Evolutionary conservation across 2,888 invertebrate genomes (phyloP), one percentile per base, ranked within the genome.

Genomic region (Leptura quadrifasciata): DNA sequence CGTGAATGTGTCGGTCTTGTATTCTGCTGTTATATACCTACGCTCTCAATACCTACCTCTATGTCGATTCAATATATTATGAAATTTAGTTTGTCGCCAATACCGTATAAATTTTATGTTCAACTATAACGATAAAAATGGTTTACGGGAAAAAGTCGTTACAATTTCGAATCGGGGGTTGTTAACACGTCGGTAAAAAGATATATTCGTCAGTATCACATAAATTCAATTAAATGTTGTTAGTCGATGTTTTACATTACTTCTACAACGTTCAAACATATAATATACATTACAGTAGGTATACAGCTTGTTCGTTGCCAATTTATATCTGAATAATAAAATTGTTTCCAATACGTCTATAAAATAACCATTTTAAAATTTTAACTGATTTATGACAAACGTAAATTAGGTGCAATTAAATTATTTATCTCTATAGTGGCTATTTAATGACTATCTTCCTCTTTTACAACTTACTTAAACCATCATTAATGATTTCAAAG

Each of bases 121-220:
- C 60, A 47, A 24, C 61, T 47, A 31, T 52, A 75, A 65, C 76
- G 74, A 79, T 77, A 72, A 77, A 76, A 77, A 72, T 72, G 54
- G 52, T 76, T 75, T 71, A 74, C 73, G 63, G 70, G 35, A 61
- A 72, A 79, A 74, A 73, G 63, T 63, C 72, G 71, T 58, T 67
- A 74, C 70, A 67, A 63, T 77, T 74, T 70, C 67, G 61, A 75
- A 21, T 17, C 74, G 35, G 39, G 65, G 69, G 72, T 68, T 70
- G 79, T 77, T 75, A 79, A 75, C 76, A 72, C 74, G 64, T 63
- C 64, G 72, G 64, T 69, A 74, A 75, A 75, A 72, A 74, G 77
- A 77, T 77, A 76, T 76, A 69, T 69, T 69, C 21, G 69, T 58
- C 76, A 54, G 58, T 79, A 71, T 75, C 71, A 35, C 64, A 76